Base-by-base conservation (phyloP, 1,140 invertebrate species). In the silkworm (Bombyx mori) region DNA sequence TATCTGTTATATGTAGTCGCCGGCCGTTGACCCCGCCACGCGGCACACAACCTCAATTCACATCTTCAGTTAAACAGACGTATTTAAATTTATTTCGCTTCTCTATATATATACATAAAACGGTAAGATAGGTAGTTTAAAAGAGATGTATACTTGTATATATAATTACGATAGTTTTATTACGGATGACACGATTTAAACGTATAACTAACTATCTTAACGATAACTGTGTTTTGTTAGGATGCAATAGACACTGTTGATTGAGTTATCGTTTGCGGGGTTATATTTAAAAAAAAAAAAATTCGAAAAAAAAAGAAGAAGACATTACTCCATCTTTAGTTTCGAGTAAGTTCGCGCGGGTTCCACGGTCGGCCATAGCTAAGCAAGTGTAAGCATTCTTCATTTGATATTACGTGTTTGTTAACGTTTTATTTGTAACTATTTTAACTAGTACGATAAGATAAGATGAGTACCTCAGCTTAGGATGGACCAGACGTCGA, bases 401-500 rank as follows among this genome's bases (percentile, higher is more conserved):
- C 68, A 77, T 81, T 87, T 84, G 63, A 68, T 77, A 82, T 84
- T 84, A 85, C 78, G 84, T 70, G 68, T 85, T 78, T 85, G 83
- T 86, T 86, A 83, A 75, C 70, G 80, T 83, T 86, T 86, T 63
- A 79, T 85, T 87, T 85, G 73, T 83, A 83, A 84, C 79, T 77
- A 79, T 86, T 84, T 81, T 69, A 81, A 83, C 79, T 84, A 83
- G 82, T 86, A 81, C 78, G 71, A 81, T 84, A 84, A 81, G 84
- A 82, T 82, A 84, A 82, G 80, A 18, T 18, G 12, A 79, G 71
- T 79, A 84, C 77, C 76, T 85, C 80, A 82, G 80, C 83, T 84
- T 83, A 85, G 76, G 83, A 85, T 83, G 80, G 80, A 85, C 83
- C 83, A 86, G 79, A 79, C 83, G 83, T 84, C 83, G 83, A 86